Evolutionary conservation across 2,113 vertebrate species (phyloP), one percentile per base, ranked within the genome.

Genomic region (Gambusia affinis): DNA sequence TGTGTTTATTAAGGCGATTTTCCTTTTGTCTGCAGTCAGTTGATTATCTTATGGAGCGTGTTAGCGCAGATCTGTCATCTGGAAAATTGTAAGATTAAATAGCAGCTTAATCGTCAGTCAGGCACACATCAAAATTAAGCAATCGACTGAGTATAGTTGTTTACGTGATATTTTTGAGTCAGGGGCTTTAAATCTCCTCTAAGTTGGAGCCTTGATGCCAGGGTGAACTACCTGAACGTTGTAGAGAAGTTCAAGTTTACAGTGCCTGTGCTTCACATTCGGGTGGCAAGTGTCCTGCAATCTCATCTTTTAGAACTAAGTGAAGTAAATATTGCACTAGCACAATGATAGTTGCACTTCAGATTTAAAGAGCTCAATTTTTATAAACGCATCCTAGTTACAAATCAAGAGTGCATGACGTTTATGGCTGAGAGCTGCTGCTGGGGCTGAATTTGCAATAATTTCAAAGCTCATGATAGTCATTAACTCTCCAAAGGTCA

Each of bases 321-420:
- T 67, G 74, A 44, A 78, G 67, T 66, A 61, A 85, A 79, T 67
- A 70, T 67, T 87, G 82, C 83, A 87, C 83, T 74, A 64, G 70
- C 78, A 80, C 84, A 62, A 64, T 79, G 80, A 76, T 76, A 80
- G 79, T 82, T 83, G 85, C 86, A 84, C 82, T 82, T 83, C 78
- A 72, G 79, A 76, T 19, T 72, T 37, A 70, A 39, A 77, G 69
- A 83, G 69, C 71, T 84, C 79, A 73, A 75, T 82, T 88, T 29
- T 77, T 73, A 72, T 71, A 64, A 73, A 24, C 76, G 68, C 64
- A 30, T 66, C 62, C 81, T 81, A 72, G 62, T 28, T 6, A 62
- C 73, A 75, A 76, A 22, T 68, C 57, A 35, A 79, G 72, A 51
- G 62, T 70, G 93, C 93, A 92, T 93, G 93, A 64, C 65, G 65